Evolutionary conservation across 2,797 vertebrate genomes (phyloP).

Genomic region (Mormyrops boulengeri): DNA sequence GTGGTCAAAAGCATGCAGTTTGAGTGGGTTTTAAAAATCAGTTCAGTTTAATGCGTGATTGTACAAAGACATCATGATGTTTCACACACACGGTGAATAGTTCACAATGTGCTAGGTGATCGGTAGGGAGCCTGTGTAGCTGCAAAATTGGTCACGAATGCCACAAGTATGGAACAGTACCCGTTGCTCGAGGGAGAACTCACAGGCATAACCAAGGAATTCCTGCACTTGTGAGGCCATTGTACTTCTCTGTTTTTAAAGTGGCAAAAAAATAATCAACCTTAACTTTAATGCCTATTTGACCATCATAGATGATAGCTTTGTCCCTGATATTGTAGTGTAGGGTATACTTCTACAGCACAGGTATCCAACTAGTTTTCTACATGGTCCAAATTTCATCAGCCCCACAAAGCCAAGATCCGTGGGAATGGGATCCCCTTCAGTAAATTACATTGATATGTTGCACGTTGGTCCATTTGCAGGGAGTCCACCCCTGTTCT

Average conservation of each 20-base stretch:
- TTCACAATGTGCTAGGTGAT: not conserved
- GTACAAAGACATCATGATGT: not conserved
- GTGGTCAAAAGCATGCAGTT: not conserved
- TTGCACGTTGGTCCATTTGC: not conserved
- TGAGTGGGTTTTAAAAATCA: not conserved
- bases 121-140: not conserved
- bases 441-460: not conserved
- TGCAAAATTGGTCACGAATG: not conserved
- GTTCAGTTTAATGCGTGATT: not conserved
- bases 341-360: not conserved
- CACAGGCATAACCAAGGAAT: not conserved
- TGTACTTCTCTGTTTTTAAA: not conserved
- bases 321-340: not conserved
- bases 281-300: not conserved
- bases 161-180: not conserved
- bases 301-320: not conserved
- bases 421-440: not conserved
- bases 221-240: not conserved
- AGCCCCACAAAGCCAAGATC: not conserved
- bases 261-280: not conserved
- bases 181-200: not conserved
- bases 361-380: not conserved
- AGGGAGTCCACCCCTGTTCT: not conserved
- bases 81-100: not conserved
- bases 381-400: not conserved